phyloP scores from a whole-genome alignment of 2,888 invertebrate species.

The Perizoma flavofasciatum region DNA sequence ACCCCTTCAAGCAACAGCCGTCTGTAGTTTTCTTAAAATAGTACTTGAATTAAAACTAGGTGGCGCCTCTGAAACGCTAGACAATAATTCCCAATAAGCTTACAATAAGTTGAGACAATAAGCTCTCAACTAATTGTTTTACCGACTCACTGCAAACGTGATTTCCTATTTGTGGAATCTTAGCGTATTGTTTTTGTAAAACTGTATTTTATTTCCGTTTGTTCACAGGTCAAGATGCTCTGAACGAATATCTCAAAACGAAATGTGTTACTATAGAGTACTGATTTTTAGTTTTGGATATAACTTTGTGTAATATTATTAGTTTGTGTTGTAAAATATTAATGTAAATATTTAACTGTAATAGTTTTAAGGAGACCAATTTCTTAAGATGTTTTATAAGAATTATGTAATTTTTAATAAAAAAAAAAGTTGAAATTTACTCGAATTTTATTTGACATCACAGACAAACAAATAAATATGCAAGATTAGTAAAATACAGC shows the following conservation, averaged over 20 bases:
- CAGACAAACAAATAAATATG: not conserved
- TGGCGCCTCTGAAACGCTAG: too few species aligned
- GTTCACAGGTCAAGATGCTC: conserved; percentile 92
- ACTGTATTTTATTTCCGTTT: conserved; percentile 34
- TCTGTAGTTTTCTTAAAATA: too few species aligned
- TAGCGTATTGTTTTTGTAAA: too few species aligned
- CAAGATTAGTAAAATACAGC: conserved; percentile 27
- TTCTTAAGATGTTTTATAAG: conserved; percentile 17
- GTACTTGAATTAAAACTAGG: too few species aligned
- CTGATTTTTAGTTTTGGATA: conserved; percentile 56
- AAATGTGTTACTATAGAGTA: conserved; percentile 98
- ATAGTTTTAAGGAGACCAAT: conserved; percentile 30
- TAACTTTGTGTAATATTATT: not conserved
- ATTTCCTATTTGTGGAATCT: too few species aligned
- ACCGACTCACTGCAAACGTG: too few species aligned
- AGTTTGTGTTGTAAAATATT: not conserved
- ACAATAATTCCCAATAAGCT: too few species aligned
- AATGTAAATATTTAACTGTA: conserved; percentile 24
- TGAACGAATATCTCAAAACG: conserved; percentile 97
- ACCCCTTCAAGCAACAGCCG: too few species aligned
- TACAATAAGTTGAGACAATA: too few species aligned
- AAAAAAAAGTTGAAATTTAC: conserved; percentile 14
- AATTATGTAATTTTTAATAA: conserved; percentile 6
- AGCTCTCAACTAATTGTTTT: too few species aligned
- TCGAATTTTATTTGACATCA: conserved; percentile 19